These are phyloP conservation scores for Pteromalus puparum DNA, from an alignment of 1,140 invertebrate species.

Conservation along the genomic window DNA sequence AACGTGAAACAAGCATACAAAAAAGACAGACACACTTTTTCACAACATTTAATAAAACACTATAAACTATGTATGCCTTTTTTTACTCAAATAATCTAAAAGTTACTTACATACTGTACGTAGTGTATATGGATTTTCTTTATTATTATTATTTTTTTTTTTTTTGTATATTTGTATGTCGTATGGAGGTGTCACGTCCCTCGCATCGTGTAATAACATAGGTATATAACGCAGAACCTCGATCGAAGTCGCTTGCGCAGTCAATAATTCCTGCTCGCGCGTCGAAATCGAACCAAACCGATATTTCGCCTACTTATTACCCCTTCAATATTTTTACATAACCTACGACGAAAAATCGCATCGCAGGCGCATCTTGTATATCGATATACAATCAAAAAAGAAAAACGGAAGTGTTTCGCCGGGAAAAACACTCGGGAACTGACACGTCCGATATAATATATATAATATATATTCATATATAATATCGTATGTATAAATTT, in stretches of 20 bases:
- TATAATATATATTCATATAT: slow-evolving; percentile 56
- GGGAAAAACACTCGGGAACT: slow-evolving; percentile 61
- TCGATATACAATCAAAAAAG: slow-evolving; percentile 52
- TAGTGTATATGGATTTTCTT: slow-evolving; percentile 61
- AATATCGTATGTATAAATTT: slow-evolving; percentile 65
- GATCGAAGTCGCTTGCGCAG: slow-evolving; percentile 22
- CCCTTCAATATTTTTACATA: slow-evolving; percentile 47
- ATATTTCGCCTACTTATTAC: slow-evolving; percentile 11
- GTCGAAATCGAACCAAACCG: slow-evolving; percentile 42
- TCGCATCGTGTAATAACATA: slow-evolving; percentile 54
- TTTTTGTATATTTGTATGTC: slow-evolving; percentile 60
- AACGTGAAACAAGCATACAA: slow-evolving; percentile 45
- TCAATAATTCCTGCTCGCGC: slow-evolving; percentile 9
- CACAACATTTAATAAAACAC: slow-evolving; percentile 76
- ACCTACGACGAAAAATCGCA: slow-evolving; percentile 49
- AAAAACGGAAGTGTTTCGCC: slow-evolving; percentile 54
- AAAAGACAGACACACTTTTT: slow-evolving; percentile 69
- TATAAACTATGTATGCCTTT: slow-evolving; percentile 73
- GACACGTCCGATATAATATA: slow-evolving; percentile 64
- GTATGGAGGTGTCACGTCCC: slow-evolving; percentile 61
- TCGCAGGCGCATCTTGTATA: slow-evolving; percentile 44
- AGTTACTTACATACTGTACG: slow-evolving; percentile 71
- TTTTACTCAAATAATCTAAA: slow-evolving; percentile 74
- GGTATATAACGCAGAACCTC: slow-evolving; percentile 46
- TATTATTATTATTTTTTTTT: too few relatives aligned